Percentiles rank a stretch among this genome's conserved stretches.
Conservation (phyloP, 2,113 vertebrate species). For the Tupaia chinensis region DNA sequence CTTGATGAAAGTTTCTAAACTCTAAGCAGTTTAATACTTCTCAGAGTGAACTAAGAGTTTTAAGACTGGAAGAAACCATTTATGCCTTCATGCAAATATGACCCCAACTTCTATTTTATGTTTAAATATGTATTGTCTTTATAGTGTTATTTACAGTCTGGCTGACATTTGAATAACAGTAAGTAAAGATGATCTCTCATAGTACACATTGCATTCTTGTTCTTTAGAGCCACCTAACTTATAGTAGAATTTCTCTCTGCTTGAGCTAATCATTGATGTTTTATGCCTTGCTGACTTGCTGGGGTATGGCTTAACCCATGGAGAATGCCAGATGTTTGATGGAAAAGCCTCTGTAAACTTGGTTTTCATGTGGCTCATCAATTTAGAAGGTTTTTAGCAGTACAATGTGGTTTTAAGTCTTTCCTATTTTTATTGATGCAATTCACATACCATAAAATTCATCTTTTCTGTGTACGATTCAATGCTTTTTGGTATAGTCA, state of each 20-base stretch:
- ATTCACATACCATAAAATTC: conserved; percentile 26
- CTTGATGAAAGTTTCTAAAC: neutral
- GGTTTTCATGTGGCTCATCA: conserved; percentile 9
- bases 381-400: neutral
- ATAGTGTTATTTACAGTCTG: neutral
- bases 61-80: neutral
- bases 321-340: conserved; percentile 24
- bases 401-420: neutral
- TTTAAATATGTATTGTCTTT: conserved; percentile 34
- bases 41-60: neutral
- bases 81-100: neutral
- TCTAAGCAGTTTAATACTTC: neutral
- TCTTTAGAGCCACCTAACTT: neutral
- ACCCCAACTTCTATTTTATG: neutral
- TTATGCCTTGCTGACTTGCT: neutral
- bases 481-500: neutral
- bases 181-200: neutral
- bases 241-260: neutral
- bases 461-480: neutral
- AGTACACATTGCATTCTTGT: neutral
- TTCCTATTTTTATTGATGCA: neutral
- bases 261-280: neutral
- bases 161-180: conserved; percentile 44
- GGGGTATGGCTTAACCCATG: neutral
- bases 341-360: conserved; percentile 20